Evolutionary conservation across 2,797 vertebrate genomes (phyloP).

Genomic region (Hypotaenidia philippensis): DNA sequence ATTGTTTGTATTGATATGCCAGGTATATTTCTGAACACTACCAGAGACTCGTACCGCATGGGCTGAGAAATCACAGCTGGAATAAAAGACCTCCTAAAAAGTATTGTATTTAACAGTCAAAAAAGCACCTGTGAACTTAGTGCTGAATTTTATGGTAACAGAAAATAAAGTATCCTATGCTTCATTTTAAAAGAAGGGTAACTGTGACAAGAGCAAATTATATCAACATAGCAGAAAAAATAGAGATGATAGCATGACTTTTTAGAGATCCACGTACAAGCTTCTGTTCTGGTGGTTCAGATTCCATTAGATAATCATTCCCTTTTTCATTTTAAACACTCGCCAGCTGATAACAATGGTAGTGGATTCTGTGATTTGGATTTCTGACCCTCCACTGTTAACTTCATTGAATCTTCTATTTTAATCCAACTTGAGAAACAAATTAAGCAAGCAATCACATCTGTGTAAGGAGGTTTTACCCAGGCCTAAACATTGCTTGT

Average conservation of each 20-base stretch:
- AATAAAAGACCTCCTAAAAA: neutral
- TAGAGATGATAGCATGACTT: neutral
- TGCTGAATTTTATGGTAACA: neutral
- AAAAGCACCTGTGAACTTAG: neutral
- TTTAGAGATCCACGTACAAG: neutral
- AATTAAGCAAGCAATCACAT: neutral
- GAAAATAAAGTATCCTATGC: neutral
- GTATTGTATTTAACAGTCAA: neutral
- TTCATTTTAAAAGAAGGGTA: neutral
- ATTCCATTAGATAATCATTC: neutral
- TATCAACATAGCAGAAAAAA: neutral
- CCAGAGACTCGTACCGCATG: neutral
- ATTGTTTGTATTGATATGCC: neutral
- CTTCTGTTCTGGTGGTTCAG: neutral
- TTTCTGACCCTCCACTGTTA: neutral
- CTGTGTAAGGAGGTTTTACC: neutral
- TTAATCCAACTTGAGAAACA: neutral
- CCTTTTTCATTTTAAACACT: neutral
- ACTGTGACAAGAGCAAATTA: neutral
- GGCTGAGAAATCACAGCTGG: neutral
- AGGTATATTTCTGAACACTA: neutral
- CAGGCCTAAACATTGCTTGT: neutral
- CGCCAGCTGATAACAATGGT: neutral
- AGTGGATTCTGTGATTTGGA: neutral
- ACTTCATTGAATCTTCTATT: neutral